These are phyloP conservation scores for Melanotaenia boesemani DNA, from an alignment of 2,797 vertebrate genomes.

Conservation along the genomic window DNA sequence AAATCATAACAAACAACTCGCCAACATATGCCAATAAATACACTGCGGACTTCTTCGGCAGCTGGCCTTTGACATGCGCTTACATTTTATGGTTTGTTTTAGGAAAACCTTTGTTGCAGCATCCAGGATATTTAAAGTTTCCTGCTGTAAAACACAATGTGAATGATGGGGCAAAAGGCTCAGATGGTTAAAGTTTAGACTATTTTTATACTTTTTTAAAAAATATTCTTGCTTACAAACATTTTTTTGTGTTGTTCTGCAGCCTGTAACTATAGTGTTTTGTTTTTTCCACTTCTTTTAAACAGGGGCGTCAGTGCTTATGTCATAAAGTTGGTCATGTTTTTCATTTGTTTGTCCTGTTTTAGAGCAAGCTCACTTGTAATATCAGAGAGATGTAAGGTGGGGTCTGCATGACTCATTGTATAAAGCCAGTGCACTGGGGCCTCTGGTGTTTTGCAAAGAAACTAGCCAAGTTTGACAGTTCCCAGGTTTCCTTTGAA, in stretches of 20 bases:
- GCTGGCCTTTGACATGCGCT: conserved; percentile 57
- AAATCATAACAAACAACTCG: conserved; percentile 75
- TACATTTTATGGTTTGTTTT: conserved; percentile 58
- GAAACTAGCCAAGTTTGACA: conserved; percentile 79
- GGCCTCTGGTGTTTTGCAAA: conserved; percentile 69
- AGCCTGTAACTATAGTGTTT: background rate
- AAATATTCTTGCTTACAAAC: background rate
- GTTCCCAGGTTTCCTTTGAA: conserved; percentile 78
- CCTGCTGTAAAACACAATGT: conserved; percentile 23
- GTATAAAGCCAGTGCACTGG: conserved; percentile 44
- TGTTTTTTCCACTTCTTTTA: conserved; percentile 13
- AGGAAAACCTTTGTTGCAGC: conserved; percentile 34
- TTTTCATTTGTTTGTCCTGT: conserved; percentile 36
- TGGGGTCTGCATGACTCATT: conserved; percentile 68
- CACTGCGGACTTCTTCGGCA: conserved; percentile 63
- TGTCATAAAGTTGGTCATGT: conserved; percentile 20
- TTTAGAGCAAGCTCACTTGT: conserved; percentile 40
- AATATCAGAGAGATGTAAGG: conserved; percentile 61
- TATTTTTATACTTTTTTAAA: background rate
- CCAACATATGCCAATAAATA: conserved; percentile 54
- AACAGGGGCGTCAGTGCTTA: conserved; percentile 47
- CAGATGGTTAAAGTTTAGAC: background rate
- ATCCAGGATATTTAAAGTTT: conserved; percentile 26
- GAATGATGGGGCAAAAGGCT: conserved; percentile 8
- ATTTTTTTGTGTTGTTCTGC: background rate